Evolutionary conservation across 2,888 invertebrate genomes (phyloP), one percentile per base, ranked within the genome.

Genomic region (Noctuana brunneofusca): DNA sequence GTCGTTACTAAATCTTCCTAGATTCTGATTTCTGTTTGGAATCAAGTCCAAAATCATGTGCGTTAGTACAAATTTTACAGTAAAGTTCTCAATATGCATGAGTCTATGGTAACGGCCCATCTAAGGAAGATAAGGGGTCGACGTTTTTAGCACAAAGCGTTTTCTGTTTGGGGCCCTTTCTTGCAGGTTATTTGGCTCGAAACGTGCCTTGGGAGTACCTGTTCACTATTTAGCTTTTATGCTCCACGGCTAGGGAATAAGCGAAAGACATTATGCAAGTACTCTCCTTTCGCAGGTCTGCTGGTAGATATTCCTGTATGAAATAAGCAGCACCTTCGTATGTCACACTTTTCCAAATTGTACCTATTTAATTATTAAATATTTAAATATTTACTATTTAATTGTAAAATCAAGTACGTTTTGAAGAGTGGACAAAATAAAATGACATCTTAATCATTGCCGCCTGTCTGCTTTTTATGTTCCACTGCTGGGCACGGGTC

Each of bases 111-210:
- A 73, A 73, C 78, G 78, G 84, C 83, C 86, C 86, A 86, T 88
- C 82, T 84, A 76, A 80, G 77, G 73, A 72, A 87, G 89, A 90
- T 89, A 89, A 87, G 86, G 81, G 87, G 89, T 87, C 88, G 88
- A 90, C 87, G 86, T 89, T 90, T 89, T 88, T 89, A 89, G 88
- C 88, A 88, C 89, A 89, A 89, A 88, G 84, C 86, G 81, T 87
- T 87, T 87, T 89, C 89, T 88, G 86, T 89, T 87, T 87, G 77
- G 81, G 83, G 80, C 85, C 86, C 62, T 85, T 83, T 84, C 86
- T 82, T 83, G 79, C 84, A 79, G 86, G 83, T 87, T 86, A 83
- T 87, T 87, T 86, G 86, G 86, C 83, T 87, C 78, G 72, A 83
- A 84, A 86, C 87, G 84, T 88, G 86, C 81, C 80, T 78, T 77